A percentile compares a stretch with the other conserved stretches of the same genome.
These are phyloP conservation scores for Falco concolor DNA, from an alignment of 2,797 vertebrate species.

Conservation along the genomic window DNA sequence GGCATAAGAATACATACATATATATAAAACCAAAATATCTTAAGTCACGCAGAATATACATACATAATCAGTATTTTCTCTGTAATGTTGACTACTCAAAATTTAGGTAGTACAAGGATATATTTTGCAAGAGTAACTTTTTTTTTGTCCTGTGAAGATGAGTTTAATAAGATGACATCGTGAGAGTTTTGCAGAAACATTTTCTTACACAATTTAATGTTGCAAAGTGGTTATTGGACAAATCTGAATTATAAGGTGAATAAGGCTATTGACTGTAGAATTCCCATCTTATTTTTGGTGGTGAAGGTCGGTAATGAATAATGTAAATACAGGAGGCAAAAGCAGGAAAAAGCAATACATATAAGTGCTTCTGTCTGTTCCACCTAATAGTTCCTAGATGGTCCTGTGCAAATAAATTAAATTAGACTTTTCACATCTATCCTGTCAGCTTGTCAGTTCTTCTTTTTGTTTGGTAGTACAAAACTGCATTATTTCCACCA, in stretches of 20 bases:
- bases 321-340: neutral
- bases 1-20: neutral
- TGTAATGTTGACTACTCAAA: neutral
- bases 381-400: neutral
- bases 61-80: neutral
- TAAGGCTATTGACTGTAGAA: neutral
- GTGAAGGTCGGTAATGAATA: neutral
- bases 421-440: neutral
- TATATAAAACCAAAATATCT: neutral
- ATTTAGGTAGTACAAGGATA: neutral
- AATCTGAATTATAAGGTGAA: neutral
- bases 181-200: neutral
- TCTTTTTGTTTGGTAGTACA: neutral
- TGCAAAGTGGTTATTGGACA: neutral
- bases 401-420: neutral
- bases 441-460: neutral
- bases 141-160: neutral
- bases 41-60: neutral
- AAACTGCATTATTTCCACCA: neutral
- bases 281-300: neutral
- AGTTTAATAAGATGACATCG: neutral
- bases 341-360: neutral
- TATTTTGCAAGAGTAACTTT: neutral
- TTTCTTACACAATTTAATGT: neutral
- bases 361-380: neutral